Evolutionary conservation across 1,140 invertebrate genomes (phyloP).

Genomic region (Prorops nasuta): DNA sequence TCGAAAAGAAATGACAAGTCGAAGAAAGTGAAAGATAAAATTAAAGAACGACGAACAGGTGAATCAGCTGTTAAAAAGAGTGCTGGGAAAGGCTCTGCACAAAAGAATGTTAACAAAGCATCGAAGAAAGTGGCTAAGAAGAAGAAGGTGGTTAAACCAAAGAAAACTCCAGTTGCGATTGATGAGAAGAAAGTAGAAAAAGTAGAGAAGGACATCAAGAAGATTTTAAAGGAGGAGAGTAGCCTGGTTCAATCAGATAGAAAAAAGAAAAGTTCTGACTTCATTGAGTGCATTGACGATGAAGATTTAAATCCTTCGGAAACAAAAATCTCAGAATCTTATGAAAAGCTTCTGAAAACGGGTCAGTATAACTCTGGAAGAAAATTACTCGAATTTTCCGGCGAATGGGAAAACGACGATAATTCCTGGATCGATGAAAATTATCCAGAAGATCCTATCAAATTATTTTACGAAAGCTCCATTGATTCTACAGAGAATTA

Average conservation of each 20-base stretch:
- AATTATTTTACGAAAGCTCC: too few species aligned
- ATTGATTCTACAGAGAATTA: too few species aligned
- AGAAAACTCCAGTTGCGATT: not conserved
- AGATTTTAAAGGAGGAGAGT: constrained; percentile 16
- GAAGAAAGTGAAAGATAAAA: not conserved
- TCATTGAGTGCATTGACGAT: too few species aligned
- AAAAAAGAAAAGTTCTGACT: too few species aligned
- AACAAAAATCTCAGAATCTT: too few species aligned
- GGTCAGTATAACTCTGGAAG: constrained; percentile 7
- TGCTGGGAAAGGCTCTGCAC: too few species aligned
- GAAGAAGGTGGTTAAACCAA: not conserved
- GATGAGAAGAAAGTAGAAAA: not conserved
- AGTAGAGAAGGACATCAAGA: constrained; percentile 9
- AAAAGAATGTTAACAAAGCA: too few species aligned
- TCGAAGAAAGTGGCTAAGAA: not conserved
- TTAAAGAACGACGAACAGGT: not conserved
- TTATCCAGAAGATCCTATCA: constrained; percentile 26
- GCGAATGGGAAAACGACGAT: constrained; percentile 15
- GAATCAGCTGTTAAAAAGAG: too few species aligned
- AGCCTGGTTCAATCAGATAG: not conserved
- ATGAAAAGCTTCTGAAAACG: constrained; percentile 17
- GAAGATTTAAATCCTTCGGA: too few species aligned
- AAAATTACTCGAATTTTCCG: constrained; percentile 14
- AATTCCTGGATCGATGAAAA: too few species aligned
- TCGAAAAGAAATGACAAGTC: not conserved